Percentiles rank a stretch among this genome's conserved stretches.
Evolutionary conservation across 2,797 vertebrate genomes (phyloP).

Genomic region (Pseudotriccus pelzelni): DNA sequence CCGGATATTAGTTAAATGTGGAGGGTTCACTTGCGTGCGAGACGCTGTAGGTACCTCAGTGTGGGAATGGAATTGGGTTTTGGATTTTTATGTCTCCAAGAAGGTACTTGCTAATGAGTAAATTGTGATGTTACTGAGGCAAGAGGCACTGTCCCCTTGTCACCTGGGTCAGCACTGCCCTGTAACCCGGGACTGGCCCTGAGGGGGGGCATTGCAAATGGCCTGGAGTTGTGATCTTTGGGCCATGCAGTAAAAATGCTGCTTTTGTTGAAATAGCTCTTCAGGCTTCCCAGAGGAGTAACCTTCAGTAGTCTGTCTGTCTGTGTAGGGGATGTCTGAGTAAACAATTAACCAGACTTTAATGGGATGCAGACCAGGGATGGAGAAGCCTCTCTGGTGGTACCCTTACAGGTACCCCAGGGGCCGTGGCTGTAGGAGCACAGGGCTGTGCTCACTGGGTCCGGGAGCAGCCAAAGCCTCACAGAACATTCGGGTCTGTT

Average conservation of each 20-base stretch:
- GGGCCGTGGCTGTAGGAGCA: background rate
- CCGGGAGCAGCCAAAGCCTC: background rate
- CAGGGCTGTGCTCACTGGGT: accelerated
- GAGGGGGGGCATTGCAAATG: accelerated
- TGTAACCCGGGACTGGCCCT: background rate
- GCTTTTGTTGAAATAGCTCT: background rate
- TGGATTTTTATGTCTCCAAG: background rate
- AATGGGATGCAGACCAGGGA: accelerated
- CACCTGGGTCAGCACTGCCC: background rate
- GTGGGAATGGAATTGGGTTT: background rate
- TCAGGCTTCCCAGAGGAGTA: background rate
- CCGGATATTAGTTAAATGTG: background rate
- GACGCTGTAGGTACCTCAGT: background rate
- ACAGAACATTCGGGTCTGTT: accelerated
- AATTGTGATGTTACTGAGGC: background rate
- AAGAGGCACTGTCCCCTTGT: background rate
- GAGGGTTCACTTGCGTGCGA: background rate
- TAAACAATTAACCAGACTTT: background rate
- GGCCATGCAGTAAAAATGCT: background rate
- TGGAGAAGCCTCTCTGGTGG: background rate
- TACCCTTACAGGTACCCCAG: background rate
- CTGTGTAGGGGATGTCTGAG: accelerated
- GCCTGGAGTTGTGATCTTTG: background rate
- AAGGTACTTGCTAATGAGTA: background rate
- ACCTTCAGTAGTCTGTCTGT: background rate